Base-by-base conservation (phyloP, 2,888 invertebrate species). In the Clunio marinus region DNA sequence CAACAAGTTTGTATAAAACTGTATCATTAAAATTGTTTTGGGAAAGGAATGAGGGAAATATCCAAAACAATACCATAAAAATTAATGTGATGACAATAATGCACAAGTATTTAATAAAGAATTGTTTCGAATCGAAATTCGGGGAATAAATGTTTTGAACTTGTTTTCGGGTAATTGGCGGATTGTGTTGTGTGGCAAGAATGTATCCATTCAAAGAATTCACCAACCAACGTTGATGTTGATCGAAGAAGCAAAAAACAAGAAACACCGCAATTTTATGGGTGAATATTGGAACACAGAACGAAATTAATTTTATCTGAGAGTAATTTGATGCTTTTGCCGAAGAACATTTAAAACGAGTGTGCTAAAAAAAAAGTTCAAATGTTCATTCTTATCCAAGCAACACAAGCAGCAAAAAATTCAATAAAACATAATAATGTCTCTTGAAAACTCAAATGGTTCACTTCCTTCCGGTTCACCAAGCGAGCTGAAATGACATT, bases 391-490 rank as follows among this genome's bases (percentile, higher is more conserved):
- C n/a, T n/a, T n/a, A n/a, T n/a, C n/a, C 8, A 51, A 51, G 17
- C 17, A 51, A 51, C n/a, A 15, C 41, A 15, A 41, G 41, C 51
- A 51, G 13, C 8, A 37, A 37, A 60, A 60, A 41, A 37, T 37
- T 41, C 37, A 41, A 37, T 41, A 60, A 60, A 37, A 37, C 57
- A 58, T n/a, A 28, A 58, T 41, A 60, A 28, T 22, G 60, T 60
- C 60, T 41, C 41, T 35, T 37, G 60, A 32, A 51, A 41, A 37
- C 22, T 24, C 37, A 22, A n/a, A 60, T 60, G 60, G 35, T 60
- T 60, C 35, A 60, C 60, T 60, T 60, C 60, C 60, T 60, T 60
- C 60, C 60, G 37, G 60, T 27, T 27, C 10, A 24, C 41, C 60
- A 24, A 24, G 15, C 32, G 32, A 32, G 32, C 32, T 32, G 32